Conservation (phyloP, 2,797 vertebrate genomes). For the Galagoides demidoff region DNA sequence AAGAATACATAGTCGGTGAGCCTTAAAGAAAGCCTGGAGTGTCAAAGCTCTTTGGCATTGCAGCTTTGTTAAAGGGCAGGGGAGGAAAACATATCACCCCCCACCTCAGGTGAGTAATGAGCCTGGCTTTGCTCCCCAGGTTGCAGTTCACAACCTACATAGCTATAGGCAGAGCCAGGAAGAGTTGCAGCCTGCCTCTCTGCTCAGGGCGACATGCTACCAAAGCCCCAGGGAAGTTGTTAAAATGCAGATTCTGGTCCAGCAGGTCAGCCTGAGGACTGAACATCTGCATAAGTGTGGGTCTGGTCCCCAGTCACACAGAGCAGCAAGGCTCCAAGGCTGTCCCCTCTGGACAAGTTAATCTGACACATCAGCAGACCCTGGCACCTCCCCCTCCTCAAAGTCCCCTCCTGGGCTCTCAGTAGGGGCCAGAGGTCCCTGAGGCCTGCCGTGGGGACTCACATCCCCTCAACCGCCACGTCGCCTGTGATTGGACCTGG, state of each 20-base stretch:
- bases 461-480: rapidly evolving
- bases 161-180: rapidly evolving
- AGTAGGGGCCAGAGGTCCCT: not conserved
- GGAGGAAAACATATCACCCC: not conserved
- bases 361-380: not conserved
- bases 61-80: not conserved
- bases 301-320: rapidly evolving
- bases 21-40: rapidly evolving
- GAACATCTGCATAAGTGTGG: not conserved
- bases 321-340: not conserved
- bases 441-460: rapidly evolving
- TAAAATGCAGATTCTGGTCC: not conserved
- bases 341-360: rapidly evolving
- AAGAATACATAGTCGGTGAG: rapidly evolving
- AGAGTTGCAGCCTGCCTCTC: not conserved
- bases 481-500: rapidly evolving
- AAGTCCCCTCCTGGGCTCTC: not conserved
- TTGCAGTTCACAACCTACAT: rapidly evolving
- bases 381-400: not conserved
- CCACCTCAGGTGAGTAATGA: not conserved
- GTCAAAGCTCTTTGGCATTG: not conserved
- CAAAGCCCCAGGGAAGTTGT: rapidly evolving
- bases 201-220: rapidly evolving
- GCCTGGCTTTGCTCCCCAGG: not conserved
- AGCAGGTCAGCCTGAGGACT: rapidly evolving